Evolutionary conservation across 2,113 vertebrate genomes (phyloP), one percentile per base, ranked within the genome.

Genomic region (Gopherus flavomarginatus): DNA sequence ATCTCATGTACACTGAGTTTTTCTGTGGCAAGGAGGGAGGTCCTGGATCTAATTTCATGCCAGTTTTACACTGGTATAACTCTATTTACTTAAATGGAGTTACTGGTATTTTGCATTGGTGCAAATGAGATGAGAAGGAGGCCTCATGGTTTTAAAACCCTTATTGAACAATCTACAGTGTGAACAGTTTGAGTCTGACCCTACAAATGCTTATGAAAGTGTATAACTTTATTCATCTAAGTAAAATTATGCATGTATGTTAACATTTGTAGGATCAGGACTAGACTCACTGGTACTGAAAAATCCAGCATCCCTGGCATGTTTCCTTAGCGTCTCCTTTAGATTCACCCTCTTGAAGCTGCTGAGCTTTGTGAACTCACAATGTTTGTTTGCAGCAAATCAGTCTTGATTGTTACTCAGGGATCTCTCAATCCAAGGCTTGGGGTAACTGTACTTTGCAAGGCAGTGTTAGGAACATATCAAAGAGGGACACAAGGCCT

Each of bases 131-230:
- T 42, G 10, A 2, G 0, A 89, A 72, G 80, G 93, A 96, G 52
- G 89, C 77, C 92, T n/a, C 50, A 42, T 49, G 62, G 83, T 96
- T 95, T 94, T 72, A 93, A 11, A 94, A 49, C 44, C 83, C 83
- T 56, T 86, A 82, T 77, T 92, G 93, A 29, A 84, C 44, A 82
- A 26, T 82, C 94, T 83, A 89, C 87, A 92, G 87, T 69, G 1
- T 56, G 29, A 57, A 56, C 82, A 19, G 52, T 93, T 84, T 84
- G 85, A 82, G 44, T 78, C 80, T 88, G 21, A 75, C 52, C 81
- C 52, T 96, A 31, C 3, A 90, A 82, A 80, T 90, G 42, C 44
- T 77, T 77, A 42, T 77, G 42, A 44, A 77, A 38, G 38, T 77
- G 42, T 44, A 77, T 24, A 42, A 77, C 22, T 77, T 92, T 59